Percentiles rank a stretch among this genome's conserved stretches.
Evolutionary conservation across 1,140 invertebrate species (phyloP).

Genomic region (Mamestra configurata): DNA sequence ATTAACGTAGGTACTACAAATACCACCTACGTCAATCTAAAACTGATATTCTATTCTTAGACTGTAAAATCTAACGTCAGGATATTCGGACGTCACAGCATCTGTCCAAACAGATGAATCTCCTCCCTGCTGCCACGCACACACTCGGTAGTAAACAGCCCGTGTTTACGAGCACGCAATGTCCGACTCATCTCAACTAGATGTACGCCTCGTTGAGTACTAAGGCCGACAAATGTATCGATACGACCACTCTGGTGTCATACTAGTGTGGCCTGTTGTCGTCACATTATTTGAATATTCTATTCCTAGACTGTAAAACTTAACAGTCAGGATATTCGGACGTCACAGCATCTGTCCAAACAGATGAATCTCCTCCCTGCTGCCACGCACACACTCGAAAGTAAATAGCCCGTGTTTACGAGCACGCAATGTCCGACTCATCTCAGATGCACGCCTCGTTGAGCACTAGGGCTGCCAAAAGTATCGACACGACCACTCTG

Average conservation of each 20-base stretch:
- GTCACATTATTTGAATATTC: too few relatives aligned
- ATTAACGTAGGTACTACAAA: too few relatives aligned
- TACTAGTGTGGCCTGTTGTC: too few relatives aligned
- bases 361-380: background rate
- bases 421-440: background rate
- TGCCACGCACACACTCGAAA: background rate
- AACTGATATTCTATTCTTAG: too few relatives aligned
- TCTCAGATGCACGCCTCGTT: conserved; percentile 9
- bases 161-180: conserved; percentile 10
- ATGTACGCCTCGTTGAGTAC: background rate
- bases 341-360: background rate
- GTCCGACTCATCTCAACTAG: background rate
- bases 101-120: background rate
- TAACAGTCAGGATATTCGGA: too few relatives aligned
- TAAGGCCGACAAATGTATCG: background rate
- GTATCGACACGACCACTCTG: too few relatives aligned
- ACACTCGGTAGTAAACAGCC: conserved; percentile 6
- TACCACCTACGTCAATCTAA: too few relatives aligned
- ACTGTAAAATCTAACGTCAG: too few relatives aligned
- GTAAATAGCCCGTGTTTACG: conserved; percentile 23
- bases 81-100: background rate
- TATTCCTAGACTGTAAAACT: too few relatives aligned
- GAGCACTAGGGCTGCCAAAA: background rate
- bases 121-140: background rate
- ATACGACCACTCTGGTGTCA: too few relatives aligned